phyloP scores from a whole-genome alignment of 1,140 invertebrate species.

The Leptopilina clavipes region DNA sequence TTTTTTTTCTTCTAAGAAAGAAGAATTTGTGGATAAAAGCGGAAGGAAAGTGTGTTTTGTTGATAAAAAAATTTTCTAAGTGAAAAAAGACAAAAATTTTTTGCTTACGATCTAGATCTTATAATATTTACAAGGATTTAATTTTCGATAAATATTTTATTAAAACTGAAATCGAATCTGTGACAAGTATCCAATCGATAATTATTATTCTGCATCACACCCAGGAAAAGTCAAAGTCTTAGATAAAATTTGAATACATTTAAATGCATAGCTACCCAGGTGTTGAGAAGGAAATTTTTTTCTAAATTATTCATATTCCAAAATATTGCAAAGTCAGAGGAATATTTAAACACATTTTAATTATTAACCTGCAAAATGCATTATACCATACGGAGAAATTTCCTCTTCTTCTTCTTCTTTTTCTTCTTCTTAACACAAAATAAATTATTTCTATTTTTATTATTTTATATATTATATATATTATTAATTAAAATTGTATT shows the following conservation, averaged over 20 bases:
- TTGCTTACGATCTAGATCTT: too few relatives aligned
- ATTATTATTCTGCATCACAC: neutral
- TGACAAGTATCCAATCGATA: neutral
- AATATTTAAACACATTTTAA: neutral
- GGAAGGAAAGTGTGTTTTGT: too few relatives aligned
- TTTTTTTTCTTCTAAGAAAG: too few relatives aligned
- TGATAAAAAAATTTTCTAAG: too few relatives aligned
- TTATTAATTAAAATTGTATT: too few relatives aligned
- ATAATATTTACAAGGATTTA: too few relatives aligned
- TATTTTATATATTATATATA: too few relatives aligned
- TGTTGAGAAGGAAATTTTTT: neutral
- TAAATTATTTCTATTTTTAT: too few relatives aligned
- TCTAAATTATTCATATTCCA: neutral
- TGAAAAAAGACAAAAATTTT: too few relatives aligned
- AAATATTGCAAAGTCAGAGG: neutral
- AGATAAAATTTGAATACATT: conserved; percentile 8
- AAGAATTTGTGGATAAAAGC: too few relatives aligned
- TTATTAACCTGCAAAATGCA: neutral
- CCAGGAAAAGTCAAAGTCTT: neutral
- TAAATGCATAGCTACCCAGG: conserved; percentile 1
- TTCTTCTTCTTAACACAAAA: too few relatives aligned
- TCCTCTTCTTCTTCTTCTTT: too few relatives aligned
- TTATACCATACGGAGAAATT: neutral
- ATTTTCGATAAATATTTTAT: neutral
- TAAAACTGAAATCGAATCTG: neutral